Evolutionary conservation across 2,888 invertebrate species (phyloP).

Genomic region (Melieria picta): DNA sequence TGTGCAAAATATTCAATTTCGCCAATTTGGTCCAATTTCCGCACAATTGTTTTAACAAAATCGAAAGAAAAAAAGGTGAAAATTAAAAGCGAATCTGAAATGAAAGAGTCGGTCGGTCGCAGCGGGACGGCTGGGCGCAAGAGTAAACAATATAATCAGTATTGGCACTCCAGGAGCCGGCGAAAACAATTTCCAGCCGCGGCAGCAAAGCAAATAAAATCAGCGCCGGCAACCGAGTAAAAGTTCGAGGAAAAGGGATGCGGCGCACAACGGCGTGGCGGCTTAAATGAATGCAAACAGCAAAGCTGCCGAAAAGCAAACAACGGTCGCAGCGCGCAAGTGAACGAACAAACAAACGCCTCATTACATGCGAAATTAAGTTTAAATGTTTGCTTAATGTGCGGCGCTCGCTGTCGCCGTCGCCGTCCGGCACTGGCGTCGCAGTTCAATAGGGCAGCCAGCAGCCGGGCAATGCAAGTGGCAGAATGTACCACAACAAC

Average conservation of each 20-base stretch:
- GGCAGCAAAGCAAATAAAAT: constrained; percentile 7
- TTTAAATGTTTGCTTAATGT: constrained; percentile 63
- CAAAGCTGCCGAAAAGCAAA: constrained; percentile 42
- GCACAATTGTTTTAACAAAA: too few relatives aligned
- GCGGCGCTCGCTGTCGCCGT: constrained; percentile 39
- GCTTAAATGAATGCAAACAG: constrained; percentile 5
- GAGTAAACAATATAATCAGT: constrained; percentile 30
- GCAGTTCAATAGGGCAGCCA: too few relatives aligned
- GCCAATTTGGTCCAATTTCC: too few relatives aligned
- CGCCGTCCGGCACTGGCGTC: too few relatives aligned
- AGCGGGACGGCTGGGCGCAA: constrained; percentile 28
- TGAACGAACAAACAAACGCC: constrained; percentile 57
- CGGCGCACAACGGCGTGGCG: too few relatives aligned
- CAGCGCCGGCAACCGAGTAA: not conserved
- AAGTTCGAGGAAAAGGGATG: not conserved
- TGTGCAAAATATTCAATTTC: too few relatives aligned
- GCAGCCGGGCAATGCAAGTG: too few relatives aligned
- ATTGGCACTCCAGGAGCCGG: not conserved
- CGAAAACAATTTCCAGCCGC: not conserved
- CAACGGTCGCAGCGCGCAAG: constrained; percentile 25
- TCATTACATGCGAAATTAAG: constrained; percentile 64
- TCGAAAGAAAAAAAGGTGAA: too few relatives aligned
- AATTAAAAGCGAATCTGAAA: not conserved
- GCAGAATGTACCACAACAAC: not conserved
- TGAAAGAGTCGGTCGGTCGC: constrained; percentile 9